These are phyloP conservation scores for Solenopsis invicta DNA, from an alignment of 1,140 invertebrate genomes.

Conservation along the genomic window DNA sequence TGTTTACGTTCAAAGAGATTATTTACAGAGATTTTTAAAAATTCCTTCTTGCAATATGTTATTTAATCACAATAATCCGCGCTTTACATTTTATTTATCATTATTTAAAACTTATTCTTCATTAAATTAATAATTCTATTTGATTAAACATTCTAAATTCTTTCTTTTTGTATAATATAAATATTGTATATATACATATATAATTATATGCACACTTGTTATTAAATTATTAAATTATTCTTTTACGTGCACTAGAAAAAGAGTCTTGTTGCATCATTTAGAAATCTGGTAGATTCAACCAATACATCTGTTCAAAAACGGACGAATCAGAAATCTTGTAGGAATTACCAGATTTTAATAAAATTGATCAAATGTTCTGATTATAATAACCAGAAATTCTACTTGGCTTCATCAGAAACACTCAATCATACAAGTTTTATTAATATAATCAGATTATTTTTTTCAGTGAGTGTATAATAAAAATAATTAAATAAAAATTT, in stretches of 20 bases:
- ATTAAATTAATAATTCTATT: constrained; percentile 9
- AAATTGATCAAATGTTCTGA: too few species aligned
- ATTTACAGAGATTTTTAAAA: neutral
- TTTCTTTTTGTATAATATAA: neutral
- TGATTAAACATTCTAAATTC: neutral
- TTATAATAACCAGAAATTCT: too few species aligned
- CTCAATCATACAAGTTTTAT: too few species aligned
- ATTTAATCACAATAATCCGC: neutral
- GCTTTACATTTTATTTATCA: neutral
- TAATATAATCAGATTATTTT: too few species aligned
- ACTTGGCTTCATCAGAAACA: too few species aligned
- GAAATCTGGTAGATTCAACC: too few species aligned
- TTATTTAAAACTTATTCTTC: neutral
- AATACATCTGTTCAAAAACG: too few species aligned
- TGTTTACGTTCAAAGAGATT: neutral
- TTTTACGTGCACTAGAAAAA: too few species aligned
- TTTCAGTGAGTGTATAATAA: too few species aligned
- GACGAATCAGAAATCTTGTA: too few species aligned
- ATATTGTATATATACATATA: neutral
- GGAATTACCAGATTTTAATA: too few species aligned
- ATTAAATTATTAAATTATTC: neutral
- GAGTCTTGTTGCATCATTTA: too few species aligned
- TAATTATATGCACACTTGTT: neutral
- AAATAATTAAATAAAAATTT: neutral
- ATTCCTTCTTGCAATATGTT: neutral